Percentiles rank a stretch among this genome's conserved stretches.
Conservation (phyloP, 1,140 invertebrate genomes). For the Drosophila novamexicana region DNA sequence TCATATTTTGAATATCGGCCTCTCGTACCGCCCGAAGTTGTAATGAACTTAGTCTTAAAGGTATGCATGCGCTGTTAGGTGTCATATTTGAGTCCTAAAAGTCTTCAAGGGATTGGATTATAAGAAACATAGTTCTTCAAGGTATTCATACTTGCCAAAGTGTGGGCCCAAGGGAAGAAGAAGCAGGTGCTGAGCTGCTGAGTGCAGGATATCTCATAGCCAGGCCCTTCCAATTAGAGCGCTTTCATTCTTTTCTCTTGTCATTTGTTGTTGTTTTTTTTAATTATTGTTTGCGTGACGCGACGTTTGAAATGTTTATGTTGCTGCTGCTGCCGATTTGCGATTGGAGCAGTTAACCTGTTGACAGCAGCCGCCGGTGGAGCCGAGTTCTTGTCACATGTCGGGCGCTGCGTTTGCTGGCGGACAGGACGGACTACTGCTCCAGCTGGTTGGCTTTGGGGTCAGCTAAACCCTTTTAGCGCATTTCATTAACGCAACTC, state of each 20-base stretch:
- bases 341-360: conserved; percentile 51
- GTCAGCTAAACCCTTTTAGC: conserved; percentile 70
- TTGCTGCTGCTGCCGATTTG: conserved; percentile 13
- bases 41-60: too few relatives aligned
- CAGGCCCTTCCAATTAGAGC: too few relatives aligned
- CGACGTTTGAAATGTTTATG: conserved; percentile 66
- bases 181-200: too few relatives aligned
- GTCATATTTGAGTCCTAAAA: too few relatives aligned
- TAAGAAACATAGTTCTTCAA: too few relatives aligned
- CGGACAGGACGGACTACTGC: neutral
- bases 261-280: conserved; percentile 21
- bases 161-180: too few relatives aligned
- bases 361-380: conserved; percentile 53
- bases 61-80: too few relatives aligned
- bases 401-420: conserved; percentile 7
- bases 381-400: conserved; percentile 54
- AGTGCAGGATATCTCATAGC: neutral
- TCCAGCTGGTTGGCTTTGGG: conserved; percentile 37
- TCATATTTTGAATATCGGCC: too few relatives aligned
- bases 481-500: conserved; percentile 72
- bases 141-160: too few relatives aligned
- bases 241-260: conserved; percentile 4
- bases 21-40: too few relatives aligned
- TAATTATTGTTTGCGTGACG: conserved; percentile 47
- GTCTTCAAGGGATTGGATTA: too few relatives aligned